Percentiles rank a stretch among this genome's conserved stretches.
These are phyloP conservation scores for Drosophila diplacantha DNA, from an alignment of 2,888 invertebrate species.

Conservation along the genomic window DNA sequence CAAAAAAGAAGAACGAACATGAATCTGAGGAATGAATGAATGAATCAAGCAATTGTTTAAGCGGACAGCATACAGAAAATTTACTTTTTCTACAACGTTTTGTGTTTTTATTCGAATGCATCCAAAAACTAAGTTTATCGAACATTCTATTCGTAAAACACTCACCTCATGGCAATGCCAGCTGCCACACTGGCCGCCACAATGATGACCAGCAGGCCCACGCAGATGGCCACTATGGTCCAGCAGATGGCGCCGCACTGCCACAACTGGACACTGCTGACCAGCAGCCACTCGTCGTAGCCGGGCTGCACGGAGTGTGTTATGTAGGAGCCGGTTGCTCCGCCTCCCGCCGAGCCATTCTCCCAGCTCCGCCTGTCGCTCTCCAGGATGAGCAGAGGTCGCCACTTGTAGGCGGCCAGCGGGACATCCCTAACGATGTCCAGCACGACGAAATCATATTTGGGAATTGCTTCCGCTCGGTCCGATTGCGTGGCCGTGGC, in stretches of 20 bases:
- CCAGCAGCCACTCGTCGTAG: constrained; percentile 76
- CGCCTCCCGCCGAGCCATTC: constrained; percentile 42
- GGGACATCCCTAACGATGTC: constrained; percentile 70
- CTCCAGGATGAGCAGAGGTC: constrained; percentile 77
- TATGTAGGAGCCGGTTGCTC: constrained; percentile 63
- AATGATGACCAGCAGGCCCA: constrained; percentile 72
- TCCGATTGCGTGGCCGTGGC: constrained; percentile 39
- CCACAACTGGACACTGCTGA: constrained; percentile 73
- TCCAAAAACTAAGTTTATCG: background rate
- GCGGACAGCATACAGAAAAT: too few species aligned
- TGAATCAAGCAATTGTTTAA: too few species aligned
- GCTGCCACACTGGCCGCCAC: constrained; percentile 75
- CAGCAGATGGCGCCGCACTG: constrained; percentile 77
- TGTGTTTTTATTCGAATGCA: background rate
- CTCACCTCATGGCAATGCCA: constrained; percentile 77
- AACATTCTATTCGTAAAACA: constrained; percentile 11
- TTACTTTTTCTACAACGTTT: background rate
- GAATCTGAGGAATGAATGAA: too few species aligned
- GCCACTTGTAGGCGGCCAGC: constrained; percentile 69
- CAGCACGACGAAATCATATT: constrained; percentile 77
- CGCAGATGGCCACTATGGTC: constrained; percentile 74
- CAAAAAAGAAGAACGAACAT: background rate
- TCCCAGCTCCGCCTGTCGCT: constrained; percentile 61
- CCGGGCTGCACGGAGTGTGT: constrained; percentile 77
- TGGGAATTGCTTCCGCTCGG: constrained; percentile 44